These are phyloP conservation scores for Kryptopterus vitreolus DNA, from an alignment of 2,797 vertebrate species.

Conservation along the genomic window DNA sequence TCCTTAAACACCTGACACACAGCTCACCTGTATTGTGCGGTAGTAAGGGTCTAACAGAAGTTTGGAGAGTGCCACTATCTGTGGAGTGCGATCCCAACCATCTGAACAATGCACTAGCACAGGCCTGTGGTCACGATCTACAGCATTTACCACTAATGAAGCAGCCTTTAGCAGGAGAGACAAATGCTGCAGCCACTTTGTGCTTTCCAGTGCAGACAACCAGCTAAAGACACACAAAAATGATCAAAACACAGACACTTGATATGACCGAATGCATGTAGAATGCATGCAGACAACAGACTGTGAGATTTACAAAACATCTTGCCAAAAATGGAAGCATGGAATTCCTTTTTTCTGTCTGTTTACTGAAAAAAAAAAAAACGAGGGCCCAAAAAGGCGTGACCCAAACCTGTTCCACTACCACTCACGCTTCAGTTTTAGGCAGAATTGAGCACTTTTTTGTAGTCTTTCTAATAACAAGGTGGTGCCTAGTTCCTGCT, in stretches of 20 bases:
- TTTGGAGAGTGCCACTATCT: conserved; percentile 94
- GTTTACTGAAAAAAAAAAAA: too few relatives aligned
- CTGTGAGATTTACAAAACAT: neutral
- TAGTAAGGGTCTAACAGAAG: conserved; percentile 95
- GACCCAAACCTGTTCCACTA: too few relatives aligned
- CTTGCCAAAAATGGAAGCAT: neutral
- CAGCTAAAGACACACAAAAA: conserved; percentile 74
- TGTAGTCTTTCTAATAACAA: too few relatives aligned
- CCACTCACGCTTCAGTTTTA: too few relatives aligned
- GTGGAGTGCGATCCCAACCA: conserved; percentile 97
- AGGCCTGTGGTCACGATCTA: conserved; percentile 89
- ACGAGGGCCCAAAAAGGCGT: too few relatives aligned
- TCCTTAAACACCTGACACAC: neutral
- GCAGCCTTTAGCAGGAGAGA: conserved; percentile 93
- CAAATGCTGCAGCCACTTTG: conserved; percentile 97
- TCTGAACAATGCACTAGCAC: conserved; percentile 96
- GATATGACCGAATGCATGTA: neutral
- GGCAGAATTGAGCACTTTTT: too few relatives aligned
- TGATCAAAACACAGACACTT: neutral
- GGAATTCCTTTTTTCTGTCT: neutral
- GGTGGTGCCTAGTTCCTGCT: too few relatives aligned
- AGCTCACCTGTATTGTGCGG: conserved; percentile 89
- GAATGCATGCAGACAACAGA: neutral
- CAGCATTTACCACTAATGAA: conserved; percentile 87
- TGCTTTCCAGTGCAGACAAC: conserved; percentile 97